Conservation (phyloP, 2,888 invertebrate genomes). For the Molanna angustata region DNA sequence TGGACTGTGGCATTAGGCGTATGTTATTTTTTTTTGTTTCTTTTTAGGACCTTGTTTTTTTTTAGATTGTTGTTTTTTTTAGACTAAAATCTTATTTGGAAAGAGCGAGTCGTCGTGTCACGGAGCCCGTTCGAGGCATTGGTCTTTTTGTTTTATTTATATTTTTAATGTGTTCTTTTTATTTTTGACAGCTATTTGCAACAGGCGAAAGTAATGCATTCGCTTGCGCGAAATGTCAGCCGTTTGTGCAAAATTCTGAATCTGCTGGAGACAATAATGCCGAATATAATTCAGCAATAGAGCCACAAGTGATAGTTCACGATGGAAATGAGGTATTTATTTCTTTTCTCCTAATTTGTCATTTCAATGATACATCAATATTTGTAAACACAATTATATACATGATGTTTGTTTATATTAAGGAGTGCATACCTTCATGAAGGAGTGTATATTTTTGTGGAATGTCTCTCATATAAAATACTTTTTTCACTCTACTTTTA, state of each 20-base stretch:
- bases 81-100: too few relatives aligned
- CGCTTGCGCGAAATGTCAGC: conserved; percentile 53
- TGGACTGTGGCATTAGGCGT: conserved; percentile 17
- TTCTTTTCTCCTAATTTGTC: too few relatives aligned
- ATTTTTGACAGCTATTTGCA: conserved; percentile 24
- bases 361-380: too few relatives aligned
- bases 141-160: conserved; percentile 1
- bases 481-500: too few relatives aligned
- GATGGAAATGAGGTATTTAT: conserved; percentile 19
- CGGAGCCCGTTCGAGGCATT: not conserved
- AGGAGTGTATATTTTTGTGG: too few relatives aligned
- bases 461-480: too few relatives aligned
- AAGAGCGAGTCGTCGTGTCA: not conserved
- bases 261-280: conserved; percentile 34
- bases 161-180: conserved; percentile 9
- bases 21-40: conserved; percentile 15
- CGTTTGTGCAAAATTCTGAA: conserved; percentile 50
- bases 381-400: too few relatives aligned
- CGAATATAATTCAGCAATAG: conserved; percentile 12
- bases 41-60: conserved; percentile 2
- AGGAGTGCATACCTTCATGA: too few relatives aligned
- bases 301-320: conserved; percentile 19
- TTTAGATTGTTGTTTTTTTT: conserved; percentile 6
- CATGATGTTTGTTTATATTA: too few relatives aligned
- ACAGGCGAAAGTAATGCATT: conserved; percentile 15